These are phyloP conservation scores for Vicugna pacos DNA, from an alignment of 2,113 vertebrate species.

Conservation along the genomic window DNA sequence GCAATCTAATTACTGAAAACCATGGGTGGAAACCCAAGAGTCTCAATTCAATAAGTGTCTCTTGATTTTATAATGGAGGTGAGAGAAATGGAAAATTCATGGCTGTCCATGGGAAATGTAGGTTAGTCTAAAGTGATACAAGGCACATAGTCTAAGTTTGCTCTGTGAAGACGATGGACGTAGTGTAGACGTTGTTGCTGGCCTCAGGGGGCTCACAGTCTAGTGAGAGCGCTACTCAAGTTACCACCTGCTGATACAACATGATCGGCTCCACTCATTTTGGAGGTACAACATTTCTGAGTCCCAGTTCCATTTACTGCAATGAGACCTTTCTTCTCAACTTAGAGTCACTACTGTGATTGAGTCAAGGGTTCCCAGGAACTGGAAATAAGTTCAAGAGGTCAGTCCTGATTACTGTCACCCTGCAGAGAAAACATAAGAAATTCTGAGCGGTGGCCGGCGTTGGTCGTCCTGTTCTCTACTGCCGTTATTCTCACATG, in stretches of 20 bases:
- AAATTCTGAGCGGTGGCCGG: not conserved
- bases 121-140: not conserved
- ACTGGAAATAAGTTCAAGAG: not conserved
- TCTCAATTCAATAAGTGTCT: not conserved
- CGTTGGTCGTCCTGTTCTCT: not conserved
- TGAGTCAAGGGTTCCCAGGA: not conserved
- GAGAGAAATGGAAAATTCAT: not conserved
- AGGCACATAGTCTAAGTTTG: not conserved
- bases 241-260: not conserved
- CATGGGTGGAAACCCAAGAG: not conserved
- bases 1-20: slow-evolving; percentile 36
- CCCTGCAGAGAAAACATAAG: not conserved
- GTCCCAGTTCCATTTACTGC: not conserved
- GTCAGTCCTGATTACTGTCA: not conserved
- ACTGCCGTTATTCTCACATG: not conserved
- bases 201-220: too few species aligned
- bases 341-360: not conserved
- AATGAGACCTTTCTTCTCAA: not conserved
- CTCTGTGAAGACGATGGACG: not conserved
- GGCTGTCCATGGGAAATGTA: not conserved
- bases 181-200: not conserved
- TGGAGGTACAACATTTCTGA: not conserved
- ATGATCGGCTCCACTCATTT: not conserved
- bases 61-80: not conserved
- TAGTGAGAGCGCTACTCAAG: not conserved